These are phyloP conservation scores for Drosophila neocordata DNA, from an alignment of 1,140 invertebrate genomes.

Conservation along the genomic window DNA sequence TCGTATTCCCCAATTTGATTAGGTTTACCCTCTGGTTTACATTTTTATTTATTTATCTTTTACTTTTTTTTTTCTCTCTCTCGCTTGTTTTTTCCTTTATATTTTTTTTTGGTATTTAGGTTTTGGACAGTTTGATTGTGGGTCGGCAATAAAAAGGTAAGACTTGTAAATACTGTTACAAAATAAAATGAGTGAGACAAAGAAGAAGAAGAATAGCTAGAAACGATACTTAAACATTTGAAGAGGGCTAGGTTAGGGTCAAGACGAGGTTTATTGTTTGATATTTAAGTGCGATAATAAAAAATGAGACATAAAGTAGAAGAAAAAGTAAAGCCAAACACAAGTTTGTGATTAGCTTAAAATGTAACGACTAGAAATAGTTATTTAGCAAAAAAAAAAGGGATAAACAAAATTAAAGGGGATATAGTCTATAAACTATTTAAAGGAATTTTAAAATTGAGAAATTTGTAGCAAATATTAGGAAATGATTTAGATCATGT, in stretches of 20 bases:
- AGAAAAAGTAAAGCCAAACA: neutral
- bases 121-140: slow-evolving; percentile 14
- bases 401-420: too few relatives aligned
- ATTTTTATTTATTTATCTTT: neutral
- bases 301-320: slow-evolving; percentile 11
- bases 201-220: slow-evolving; percentile 1
- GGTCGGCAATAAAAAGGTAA: slow-evolving; percentile 17
- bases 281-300: slow-evolving; percentile 23
- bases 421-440: too few relatives aligned
- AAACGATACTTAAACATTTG: slow-evolving; percentile 12
- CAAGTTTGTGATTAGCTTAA: slow-evolving; percentile 9
- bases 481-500: too few relatives aligned
- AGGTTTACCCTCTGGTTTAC: slow-evolving; percentile 46
- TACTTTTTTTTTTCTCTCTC: neutral
- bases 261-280: slow-evolving; percentile 5
- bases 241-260: slow-evolving; percentile 17
- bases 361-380: neutral
- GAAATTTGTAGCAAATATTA: too few relatives aligned
- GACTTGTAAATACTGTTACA: slow-evolving; percentile 16
- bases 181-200: too few relatives aligned
- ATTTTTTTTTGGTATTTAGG: slow-evolving; percentile 7
- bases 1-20: slow-evolving; percentile 55
- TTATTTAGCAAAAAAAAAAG: slow-evolving; percentile 1
- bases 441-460: too few relatives aligned
- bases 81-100: neutral